Percentiles rank a stretch among this genome's conserved stretches.
Conservation (phyloP, 2,113 vertebrate genomes). For the Puma concolor region DNA sequence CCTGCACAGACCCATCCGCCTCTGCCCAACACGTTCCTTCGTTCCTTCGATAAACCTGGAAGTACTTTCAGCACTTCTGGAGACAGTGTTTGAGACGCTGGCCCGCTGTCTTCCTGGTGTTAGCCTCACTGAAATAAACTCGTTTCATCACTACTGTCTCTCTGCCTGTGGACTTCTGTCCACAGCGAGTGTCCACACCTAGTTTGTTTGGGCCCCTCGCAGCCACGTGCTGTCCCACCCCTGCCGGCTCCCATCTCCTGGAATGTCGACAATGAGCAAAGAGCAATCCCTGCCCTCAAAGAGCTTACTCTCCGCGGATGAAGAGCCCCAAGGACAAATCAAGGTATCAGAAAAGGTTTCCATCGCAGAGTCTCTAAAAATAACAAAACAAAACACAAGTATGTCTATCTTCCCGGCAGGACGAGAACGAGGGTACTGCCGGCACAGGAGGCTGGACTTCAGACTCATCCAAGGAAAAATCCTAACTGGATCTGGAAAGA, state of each 20-base stretch:
- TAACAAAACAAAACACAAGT: neutral
- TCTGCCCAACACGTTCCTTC: neutral
- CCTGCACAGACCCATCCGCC: neutral
- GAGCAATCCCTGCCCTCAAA: neutral
- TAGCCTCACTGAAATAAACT: neutral
- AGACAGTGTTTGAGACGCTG: neutral
- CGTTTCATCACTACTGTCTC: neutral
- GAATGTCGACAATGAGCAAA: neutral
- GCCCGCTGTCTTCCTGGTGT: neutral
- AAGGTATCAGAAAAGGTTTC: neutral
- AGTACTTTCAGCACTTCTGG: neutral
- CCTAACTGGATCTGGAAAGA: neutral
- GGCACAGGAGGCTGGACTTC: accelerated
- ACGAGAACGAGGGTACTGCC: neutral
- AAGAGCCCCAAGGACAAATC: neutral
- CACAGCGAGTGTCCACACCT: neutral
- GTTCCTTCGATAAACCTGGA: neutral
- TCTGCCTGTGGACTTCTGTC: neutral
- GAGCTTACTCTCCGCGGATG: neutral
- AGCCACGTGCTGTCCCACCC: neutral
- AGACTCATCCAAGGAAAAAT: neutral
- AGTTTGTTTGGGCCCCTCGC: neutral
- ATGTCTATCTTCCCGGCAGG: neutral
- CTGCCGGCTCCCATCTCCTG: neutral
- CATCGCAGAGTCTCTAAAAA: neutral